Base-by-base conservation (phyloP, 2,797 vertebrate species). In the Morelia viridis region DNA sequence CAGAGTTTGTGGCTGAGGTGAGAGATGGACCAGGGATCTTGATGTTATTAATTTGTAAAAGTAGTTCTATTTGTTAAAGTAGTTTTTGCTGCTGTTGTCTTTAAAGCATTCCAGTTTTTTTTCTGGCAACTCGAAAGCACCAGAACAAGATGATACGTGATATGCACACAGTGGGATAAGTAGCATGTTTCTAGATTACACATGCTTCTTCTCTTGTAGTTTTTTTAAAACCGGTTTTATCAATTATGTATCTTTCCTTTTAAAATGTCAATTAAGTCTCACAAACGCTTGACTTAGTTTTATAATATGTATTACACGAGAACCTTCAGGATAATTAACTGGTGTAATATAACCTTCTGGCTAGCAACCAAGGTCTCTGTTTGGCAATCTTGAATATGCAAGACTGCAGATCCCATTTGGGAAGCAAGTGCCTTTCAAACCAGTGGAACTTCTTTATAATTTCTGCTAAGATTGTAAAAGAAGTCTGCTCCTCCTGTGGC, bases 381-480 rank as follows among this genome's bases (percentile, higher is more conserved):
- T 58, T 86, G 61, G 46, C 41, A 24, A 50, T 41, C 57, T 41
- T 80, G 65, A 56, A 12, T 80, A 46, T 50, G 15, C 46, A n/a
- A 56, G 65, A 28, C 57, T 35, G 57, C 57, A 61, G n/a, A 31
- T 22, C 11, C 17, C 22, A 71, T 24, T 62, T 80, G 65, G 50
- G 89, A 76, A 68, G 41, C 12, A 76, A 80, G 84, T 3, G n/a
- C n/a, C 65, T 62, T 90, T 64, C 22, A n/a, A 19, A 80, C 62
- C 22, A 87, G 46, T 41, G 26, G 57, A 53, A n/a, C 46, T 87
- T 92, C 76, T 50, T 88, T 11, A 4, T 84, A 92, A 92, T 89
- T 80, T 46, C 24, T 71, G 53, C 92, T 87, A n/a, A 24, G 46
- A 46, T 87, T 80, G 65, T 76, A 71, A 41, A 87, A 92, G 46